Evolutionary conservation across 2,113 vertebrate genomes (phyloP), one percentile per base, ranked within the genome.

Genomic region (Saccopteryx leptura): DNA sequence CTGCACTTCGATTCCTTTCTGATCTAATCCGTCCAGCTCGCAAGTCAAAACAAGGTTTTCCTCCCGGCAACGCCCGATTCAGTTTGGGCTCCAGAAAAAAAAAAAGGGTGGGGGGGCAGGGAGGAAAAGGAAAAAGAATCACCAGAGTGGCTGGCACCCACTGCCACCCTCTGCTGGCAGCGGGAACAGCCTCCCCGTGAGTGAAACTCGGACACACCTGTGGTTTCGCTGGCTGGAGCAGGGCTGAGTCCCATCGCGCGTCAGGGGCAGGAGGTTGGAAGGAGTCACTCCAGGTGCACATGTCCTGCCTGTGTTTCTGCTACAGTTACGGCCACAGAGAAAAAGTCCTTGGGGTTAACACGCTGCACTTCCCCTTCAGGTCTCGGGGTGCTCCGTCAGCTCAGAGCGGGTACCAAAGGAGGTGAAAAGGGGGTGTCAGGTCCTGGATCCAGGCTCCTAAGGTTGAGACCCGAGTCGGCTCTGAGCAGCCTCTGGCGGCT

Each of bases 11-110:
- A 23, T 54, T n/a, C 8, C 50, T 48, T 88, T 90, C 84, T 82
- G 61, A 82, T 61, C 83, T 58, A 65, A 92, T 54, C 56, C 65
- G 75, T 54, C 93, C 46, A 26, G 81, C 24, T 91, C 31, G 60
- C 48, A 68, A 65, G 91, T 76, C 90, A 75, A 76, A 87, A 79
- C 58, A 86, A 66, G 86, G 26, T 11, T 82, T 84, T 72, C 61
- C 72, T 28, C 56, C 54, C 39, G 68, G 76, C 15, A 54, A 56
- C 5, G 23, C n/a, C 18, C n/a, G 86, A 56, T 60, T 96, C 17
- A 60, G 50, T 92, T 93, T 60, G 71, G 89, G 91, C 26, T 91
- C 39, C 58, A 61, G 48, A 12, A 48, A 9, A 61, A 39, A 60
- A 54, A 3, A 4, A 2, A 0, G 14, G 9, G 18, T n/a, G 17